Percentiles rank a stretch among this genome's conserved stretches.
phyloP scores from a whole-genome alignment of 2,113 vertebrate genomes.

The Trematomus loennbergii region DNA sequence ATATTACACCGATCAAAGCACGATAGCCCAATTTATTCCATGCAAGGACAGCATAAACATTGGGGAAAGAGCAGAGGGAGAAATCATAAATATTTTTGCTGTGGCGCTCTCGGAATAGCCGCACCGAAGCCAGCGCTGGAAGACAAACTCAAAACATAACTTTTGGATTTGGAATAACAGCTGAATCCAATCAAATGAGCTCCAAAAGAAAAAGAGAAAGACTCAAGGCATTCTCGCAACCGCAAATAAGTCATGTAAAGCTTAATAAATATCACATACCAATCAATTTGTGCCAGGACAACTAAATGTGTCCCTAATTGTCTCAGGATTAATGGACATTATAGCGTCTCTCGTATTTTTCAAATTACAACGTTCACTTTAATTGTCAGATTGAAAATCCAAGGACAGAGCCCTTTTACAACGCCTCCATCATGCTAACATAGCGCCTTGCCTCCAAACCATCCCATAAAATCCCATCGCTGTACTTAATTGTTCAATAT shows the following conservation, averaged over 20 bases:
- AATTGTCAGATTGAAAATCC: conserved; percentile 84
- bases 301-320: conserved; percentile 68
- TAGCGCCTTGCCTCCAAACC: conserved; percentile 81
- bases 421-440: conserved; percentile 68
- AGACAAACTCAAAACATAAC: conserved; percentile 49
- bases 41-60: conserved; percentile 66
- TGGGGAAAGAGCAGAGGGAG: conserved; percentile 40
- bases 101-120: conserved; percentile 11
- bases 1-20: conserved; percentile 76
- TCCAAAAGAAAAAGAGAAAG: conserved; percentile 41
- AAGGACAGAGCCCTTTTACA: conserved; percentile 67
- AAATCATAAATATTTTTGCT: conserved; percentile 58
- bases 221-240: conserved; percentile 13
- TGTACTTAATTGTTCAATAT: conserved; percentile 88
- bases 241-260: conserved; percentile 41
- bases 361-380: conserved; percentile 72
- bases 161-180: conserved; percentile 48
- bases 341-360: conserved; percentile 57
- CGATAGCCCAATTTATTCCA: conserved; percentile 64
- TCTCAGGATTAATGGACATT: conserved; percentile 65
- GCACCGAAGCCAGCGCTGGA: conserved; percentile 44
- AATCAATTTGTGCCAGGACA: conserved; percentile 49
- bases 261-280: conserved; percentile 56
- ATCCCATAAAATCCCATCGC: conserved; percentile 84
- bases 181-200: conserved; percentile 52